Base-by-base conservation (phyloP, 2,113 vertebrate species). In the Hippotragus niger region DNA sequence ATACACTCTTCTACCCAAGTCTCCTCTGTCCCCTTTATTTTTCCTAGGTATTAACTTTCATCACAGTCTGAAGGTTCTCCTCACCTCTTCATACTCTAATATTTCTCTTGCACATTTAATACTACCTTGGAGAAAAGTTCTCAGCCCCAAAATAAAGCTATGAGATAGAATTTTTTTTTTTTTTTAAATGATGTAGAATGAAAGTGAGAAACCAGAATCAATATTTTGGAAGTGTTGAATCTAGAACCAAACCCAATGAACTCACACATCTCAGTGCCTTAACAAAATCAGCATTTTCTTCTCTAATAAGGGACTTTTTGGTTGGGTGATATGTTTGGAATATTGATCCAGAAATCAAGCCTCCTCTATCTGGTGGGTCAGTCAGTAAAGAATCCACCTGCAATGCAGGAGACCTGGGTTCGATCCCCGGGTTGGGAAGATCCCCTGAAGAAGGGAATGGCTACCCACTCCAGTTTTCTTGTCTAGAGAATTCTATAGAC, bases 381-480 rank as follows among this genome's bases (percentile, higher is more conserved):
- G 67, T 71, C 19, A 40, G 10, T 40, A 40, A 23, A 23, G 17
- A 71, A 40, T 40, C 10, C 19, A 71, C 10, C 10, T 40, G 19
- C 5, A 23, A 40, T 71, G 19, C 67, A 71, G 19, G 67, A 71
- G 67, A 71, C n/a, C 67, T 23, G n/a, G 19, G n/a, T 71, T 71
- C 2, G 0, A 13, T 71, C n/a, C 10, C 5, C 3, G 67, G n/a
- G 11, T 71, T 71, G 67, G n/a, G 67, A 71, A 40, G 10, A 23
- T 40, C 5, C 10, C n/a, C 19, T 23, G 5, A 11, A 40, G n/a
- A 71, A 40, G 10, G 5, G 67, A 71, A 23, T 0, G 3, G n/a
- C n/a, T 71, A 40, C n/a, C n/a, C 67, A 71, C 67, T 71, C 10
- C 10, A 71, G 10, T 71, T 40, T 40, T 71, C n/a, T 40, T 40